phyloP scores from a whole-genome alignment of 2,113 vertebrate species.

The Phocoena phocoena region DNA sequence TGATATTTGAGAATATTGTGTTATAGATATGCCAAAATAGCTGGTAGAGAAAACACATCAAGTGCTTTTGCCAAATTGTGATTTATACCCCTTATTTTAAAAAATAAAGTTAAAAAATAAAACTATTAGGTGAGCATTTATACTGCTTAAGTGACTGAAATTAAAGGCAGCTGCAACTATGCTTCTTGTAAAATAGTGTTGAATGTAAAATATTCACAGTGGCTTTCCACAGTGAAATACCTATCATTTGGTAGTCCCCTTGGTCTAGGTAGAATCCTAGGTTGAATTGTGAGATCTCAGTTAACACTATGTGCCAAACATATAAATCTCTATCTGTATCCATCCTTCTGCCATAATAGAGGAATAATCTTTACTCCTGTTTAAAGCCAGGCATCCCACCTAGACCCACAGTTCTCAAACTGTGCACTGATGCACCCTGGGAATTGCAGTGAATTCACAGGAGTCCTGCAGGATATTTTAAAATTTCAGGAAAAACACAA shows the following conservation, averaged over 20 bases:
- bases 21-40: constrained; percentile 10
- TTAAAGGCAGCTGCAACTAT: background rate
- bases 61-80: constrained; percentile 24
- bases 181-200: background rate
- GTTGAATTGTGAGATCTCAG: background rate
- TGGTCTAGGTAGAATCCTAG: background rate
- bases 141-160: background rate
- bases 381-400: background rate
- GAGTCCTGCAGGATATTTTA: background rate
- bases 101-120: background rate
- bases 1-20: constrained; percentile 39
- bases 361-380: background rate
- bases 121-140: constrained; percentile 8
- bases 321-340: background rate
- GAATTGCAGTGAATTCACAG: background rate
- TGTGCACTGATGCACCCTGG: background rate
- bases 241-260: background rate
- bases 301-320: background rate
- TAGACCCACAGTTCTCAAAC: background rate
- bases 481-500: background rate
- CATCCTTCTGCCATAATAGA: background rate
- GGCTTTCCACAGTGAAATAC: background rate
- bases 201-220: background rate
- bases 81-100: background rate
- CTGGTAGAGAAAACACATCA: constrained; percentile 42